These are phyloP conservation scores for Clitarchus hookeri DNA, from an alignment of 2,888 invertebrate genomes.

Conservation along the genomic window DNA sequence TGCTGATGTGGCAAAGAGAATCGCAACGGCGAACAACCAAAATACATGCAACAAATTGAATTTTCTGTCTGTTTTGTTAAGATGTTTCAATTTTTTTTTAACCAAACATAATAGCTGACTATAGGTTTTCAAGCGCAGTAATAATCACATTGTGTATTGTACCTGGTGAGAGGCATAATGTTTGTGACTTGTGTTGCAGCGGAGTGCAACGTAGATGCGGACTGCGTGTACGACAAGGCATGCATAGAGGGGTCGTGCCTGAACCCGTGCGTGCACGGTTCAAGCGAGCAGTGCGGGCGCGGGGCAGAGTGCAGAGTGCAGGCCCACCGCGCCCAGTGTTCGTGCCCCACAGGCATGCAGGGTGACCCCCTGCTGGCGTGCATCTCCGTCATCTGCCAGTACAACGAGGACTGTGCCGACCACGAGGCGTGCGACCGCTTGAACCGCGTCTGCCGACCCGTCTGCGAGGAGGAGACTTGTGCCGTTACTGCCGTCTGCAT, in stretches of 20 bases:
- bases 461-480: slow-evolving; percentile 81
- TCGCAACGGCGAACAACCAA: too few relatives aligned
- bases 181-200: slow-evolving; percentile 59
- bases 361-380: slow-evolving; percentile 83
- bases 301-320: slow-evolving; percentile 76
- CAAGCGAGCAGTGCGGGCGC: slow-evolving; percentile 71
- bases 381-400: slow-evolving; percentile 81
- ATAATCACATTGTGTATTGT: neutral
- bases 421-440: slow-evolving; percentile 83
- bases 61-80: too few relatives aligned
- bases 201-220: slow-evolving; percentile 76
- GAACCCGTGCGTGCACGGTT: slow-evolving; percentile 71
- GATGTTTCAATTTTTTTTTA: too few relatives aligned
- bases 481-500: slow-evolving; percentile 77
- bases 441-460: slow-evolving; percentile 80
- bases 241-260: slow-evolving; percentile 80
- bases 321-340: slow-evolving; percentile 78
- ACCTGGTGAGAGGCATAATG: slow-evolving; percentile 5
- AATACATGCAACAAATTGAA: too few relatives aligned
- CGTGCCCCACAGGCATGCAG: slow-evolving; percentile 83
- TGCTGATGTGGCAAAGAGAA: too few relatives aligned
- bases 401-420: slow-evolving; percentile 86
- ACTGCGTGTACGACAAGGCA: slow-evolving; percentile 83
- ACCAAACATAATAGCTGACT: too few relatives aligned
- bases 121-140: too few relatives aligned